Conservation (phyloP, 1,140 invertebrate genomes). For the Drosophila repleta region DNA sequence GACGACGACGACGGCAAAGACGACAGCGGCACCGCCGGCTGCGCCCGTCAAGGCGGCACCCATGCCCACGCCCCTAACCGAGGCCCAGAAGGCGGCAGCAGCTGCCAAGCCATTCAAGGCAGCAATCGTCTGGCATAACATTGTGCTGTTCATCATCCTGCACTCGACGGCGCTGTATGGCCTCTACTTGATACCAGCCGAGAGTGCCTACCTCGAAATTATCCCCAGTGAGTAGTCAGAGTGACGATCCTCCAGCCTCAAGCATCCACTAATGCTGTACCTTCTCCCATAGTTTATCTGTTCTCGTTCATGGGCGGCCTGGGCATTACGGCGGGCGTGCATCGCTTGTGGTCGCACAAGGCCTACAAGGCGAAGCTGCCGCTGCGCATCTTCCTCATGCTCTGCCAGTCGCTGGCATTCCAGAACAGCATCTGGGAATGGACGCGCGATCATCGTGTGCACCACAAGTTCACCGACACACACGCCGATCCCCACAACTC, state of each 20-base stretch:
- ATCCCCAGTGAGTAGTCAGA: slow-evolving; percentile 86
- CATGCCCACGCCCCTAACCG: neutral
- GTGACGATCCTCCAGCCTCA: neutral
- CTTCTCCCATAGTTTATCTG: slow-evolving; percentile 48
- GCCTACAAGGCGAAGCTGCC: slow-evolving; percentile 92
- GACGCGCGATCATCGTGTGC: slow-evolving; percentile 86
- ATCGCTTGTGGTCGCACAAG: slow-evolving; percentile 93
- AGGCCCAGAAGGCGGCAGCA: slow-evolving; percentile 5
- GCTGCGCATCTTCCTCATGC: slow-evolving; percentile 86
- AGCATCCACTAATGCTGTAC: neutral
- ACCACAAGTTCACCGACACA: slow-evolving; percentile 89
- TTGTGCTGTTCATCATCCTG: slow-evolving; percentile 87
- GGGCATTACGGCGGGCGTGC: slow-evolving; percentile 92
- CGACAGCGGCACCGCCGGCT: slow-evolving; percentile 25
- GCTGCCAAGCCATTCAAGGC: slow-evolving; percentile 60
- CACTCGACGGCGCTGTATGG: slow-evolving; percentile 89
- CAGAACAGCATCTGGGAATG: slow-evolving; percentile 86
- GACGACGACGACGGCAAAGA: slow-evolving; percentile 12
- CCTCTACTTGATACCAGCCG: slow-evolving; percentile 86
- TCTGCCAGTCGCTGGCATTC: slow-evolving; percentile 84
- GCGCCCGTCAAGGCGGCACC: slow-evolving; percentile 34
- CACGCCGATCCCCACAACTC: slow-evolving; percentile 89
- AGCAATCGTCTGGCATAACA: slow-evolving; percentile 91
- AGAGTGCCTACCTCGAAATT: slow-evolving; percentile 86
- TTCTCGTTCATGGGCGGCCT: slow-evolving; percentile 84